Conservation (phyloP, 2,797 vertebrate genomes). For the Ceryle rudis region DNA sequence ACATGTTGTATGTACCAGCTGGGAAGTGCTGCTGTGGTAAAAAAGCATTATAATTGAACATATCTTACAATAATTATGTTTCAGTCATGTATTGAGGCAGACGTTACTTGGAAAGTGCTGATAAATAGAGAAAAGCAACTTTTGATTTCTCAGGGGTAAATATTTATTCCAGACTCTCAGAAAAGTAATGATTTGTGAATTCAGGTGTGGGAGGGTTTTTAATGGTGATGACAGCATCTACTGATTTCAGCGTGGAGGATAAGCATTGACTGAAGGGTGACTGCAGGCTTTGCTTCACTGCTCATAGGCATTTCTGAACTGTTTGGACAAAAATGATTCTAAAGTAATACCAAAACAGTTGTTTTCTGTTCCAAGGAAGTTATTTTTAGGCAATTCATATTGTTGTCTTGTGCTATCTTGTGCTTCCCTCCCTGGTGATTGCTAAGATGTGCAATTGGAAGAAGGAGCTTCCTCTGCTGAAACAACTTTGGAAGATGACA, state of each 20-base stretch:
- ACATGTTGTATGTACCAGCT: not conserved
- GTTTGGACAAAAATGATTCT: not conserved
- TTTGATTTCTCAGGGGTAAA: not conserved
- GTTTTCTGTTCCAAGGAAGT: not conserved
- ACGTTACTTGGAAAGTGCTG: not conserved
- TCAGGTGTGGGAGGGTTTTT: not conserved
- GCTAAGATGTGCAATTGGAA: not conserved
- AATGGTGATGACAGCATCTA: not conserved
- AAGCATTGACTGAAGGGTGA: not conserved
- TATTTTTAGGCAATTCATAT: not conserved
- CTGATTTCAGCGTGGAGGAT: not conserved
- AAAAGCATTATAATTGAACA: not conserved
- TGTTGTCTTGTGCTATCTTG: not conserved
- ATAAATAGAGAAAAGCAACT: not conserved
- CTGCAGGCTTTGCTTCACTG: not conserved
- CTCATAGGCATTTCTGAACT: not conserved
- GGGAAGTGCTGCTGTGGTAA: not conserved
- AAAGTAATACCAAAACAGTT: not conserved
- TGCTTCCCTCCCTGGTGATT: not conserved
- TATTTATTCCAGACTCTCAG: conserved; percentile 6
- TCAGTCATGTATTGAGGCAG: not conserved
- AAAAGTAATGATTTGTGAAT: not conserved
- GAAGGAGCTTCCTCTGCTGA: not conserved
- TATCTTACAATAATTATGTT: not conserved
- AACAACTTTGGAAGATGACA: not conserved